Evolutionary conservation across 1,140 invertebrate species (phyloP).

Genomic region (Streblospio benedicti): DNA sequence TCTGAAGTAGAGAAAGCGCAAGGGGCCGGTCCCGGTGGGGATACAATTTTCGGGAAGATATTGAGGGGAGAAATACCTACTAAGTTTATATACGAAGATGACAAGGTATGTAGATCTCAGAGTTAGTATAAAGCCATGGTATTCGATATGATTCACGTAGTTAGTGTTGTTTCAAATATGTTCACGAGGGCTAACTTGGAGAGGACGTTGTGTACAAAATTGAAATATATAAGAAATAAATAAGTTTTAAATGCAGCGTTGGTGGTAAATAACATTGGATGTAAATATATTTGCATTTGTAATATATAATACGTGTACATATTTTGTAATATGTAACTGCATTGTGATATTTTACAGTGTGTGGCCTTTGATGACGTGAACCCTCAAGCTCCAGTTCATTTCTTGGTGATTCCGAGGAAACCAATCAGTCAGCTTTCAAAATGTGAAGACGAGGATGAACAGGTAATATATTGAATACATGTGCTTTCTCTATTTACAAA

Average conservation of each 20-base stretch:
- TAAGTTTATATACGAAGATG: constrained; percentile 84
- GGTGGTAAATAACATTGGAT: neutral
- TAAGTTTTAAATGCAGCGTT: neutral
- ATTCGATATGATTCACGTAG: neutral
- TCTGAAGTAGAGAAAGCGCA: too few species aligned
- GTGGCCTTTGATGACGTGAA: constrained; percentile 80
- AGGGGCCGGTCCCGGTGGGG: too few species aligned
- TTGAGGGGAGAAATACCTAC: constrained; percentile 82
- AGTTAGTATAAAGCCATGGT: neutral
- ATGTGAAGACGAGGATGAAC: constrained; percentile 57
- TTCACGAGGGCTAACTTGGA: neutral
- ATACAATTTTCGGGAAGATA: constrained; percentile 59
- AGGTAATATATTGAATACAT: constrained; percentile 20
- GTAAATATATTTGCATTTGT: neutral
- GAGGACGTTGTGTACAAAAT: neutral
- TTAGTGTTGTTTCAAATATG: neutral
- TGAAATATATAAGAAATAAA: neutral
- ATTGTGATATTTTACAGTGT: constrained; percentile 51
- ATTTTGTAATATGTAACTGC: neutral
- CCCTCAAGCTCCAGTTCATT: constrained; percentile 89
- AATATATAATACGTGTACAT: neutral
- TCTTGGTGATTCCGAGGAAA: constrained; percentile 91
- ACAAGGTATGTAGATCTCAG: constrained; percentile 36
- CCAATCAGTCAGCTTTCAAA: constrained; percentile 73
- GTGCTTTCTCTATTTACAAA: neutral